Evolutionary conservation across 2,797 vertebrate genomes (phyloP), one percentile per base, ranked within the genome.

Genomic region (Molossus molossus): DNA sequence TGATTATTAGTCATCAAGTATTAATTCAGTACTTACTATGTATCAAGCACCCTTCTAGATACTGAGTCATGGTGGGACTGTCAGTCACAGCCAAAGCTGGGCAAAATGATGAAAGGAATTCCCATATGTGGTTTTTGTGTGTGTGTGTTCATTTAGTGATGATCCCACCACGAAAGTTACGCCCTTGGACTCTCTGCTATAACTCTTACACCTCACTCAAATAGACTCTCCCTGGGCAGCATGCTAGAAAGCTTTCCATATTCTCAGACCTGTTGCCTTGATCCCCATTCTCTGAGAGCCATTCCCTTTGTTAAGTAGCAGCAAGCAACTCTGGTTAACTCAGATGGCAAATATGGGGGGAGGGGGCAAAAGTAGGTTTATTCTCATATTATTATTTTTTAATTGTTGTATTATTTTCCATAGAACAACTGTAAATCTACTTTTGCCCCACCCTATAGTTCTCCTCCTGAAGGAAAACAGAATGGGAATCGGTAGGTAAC

Each of bases 41-140:
- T 65, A 5, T 12, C 60, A 48, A 45, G 15, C 15, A 87, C 4
- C 81, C 29, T 92, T 55, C 57, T 58, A 92, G 29, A 11, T n/a
- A 33, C 13, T 69, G 15, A 62, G 13, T 50, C 62, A 48, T 12
- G 0, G 45, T 12, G 1, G 53, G 12, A 69, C 33, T 58, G 25
- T 64, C 55, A 23, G 17, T 92, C 76, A 79, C 15, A 90, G 13
- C 29, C 20, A 88, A 50, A 75, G 2, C 23, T 75, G 29, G 18
- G 33, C 27, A 81, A 91, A 92, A 64, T 57, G 29, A 75, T 55
- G 18, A 23, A 64, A 92, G n/a, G 76, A 88, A 87, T 69, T 23
- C 12, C 6, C 53, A n/a, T 8, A 33, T 12, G 5, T 40, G 12
- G 45, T 58, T 50, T 60, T 1, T 84, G 15, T 57, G 50, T 73